These are phyloP conservation scores for Hyaena hyaena DNA, from an alignment of 2,113 vertebrate genomes.

Conservation along the genomic window DNA sequence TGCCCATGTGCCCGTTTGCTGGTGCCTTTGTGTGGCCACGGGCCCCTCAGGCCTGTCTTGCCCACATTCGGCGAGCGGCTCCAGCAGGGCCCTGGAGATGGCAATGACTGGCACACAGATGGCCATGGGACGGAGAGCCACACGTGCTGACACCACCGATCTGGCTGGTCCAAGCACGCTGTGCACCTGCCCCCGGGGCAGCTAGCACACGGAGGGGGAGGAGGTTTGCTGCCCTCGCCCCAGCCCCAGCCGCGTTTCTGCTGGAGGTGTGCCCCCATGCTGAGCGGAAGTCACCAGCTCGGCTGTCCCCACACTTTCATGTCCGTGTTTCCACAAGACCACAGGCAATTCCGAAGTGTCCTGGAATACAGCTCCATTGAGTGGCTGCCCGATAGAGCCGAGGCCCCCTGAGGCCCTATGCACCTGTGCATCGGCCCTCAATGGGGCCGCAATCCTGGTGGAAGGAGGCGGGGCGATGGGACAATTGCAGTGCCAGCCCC, in stretches of 20 bases:
- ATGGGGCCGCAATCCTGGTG: fast-evolving
- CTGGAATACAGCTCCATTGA: neutral
- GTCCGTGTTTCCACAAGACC: neutral
- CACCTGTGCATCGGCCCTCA: no score
- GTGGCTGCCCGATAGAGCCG: no score
- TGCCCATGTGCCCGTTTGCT: neutral
- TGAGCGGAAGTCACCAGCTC: neutral
- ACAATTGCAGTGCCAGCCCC: neutral
- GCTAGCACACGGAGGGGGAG: neutral
- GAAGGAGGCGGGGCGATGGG: neutral
- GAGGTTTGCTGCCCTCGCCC: neutral
- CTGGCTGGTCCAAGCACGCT: fast-evolving
- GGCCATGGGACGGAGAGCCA: neutral
- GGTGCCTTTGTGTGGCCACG: neutral
- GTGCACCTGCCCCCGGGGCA: neutral
- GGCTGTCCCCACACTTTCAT: neutral
- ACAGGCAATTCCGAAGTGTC: fast-evolving
- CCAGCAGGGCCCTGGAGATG: neutral
- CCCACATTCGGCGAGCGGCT: neutral
- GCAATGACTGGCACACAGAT: neutral
- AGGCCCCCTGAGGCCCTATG: neutral
- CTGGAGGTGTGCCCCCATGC: no score
- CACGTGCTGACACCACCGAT: fast-evolving
- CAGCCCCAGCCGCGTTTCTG: neutral
- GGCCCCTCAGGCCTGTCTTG: neutral